phyloP scores from a whole-genome alignment of 1,140 invertebrate species.

The Drosophila pachea region DNA sequence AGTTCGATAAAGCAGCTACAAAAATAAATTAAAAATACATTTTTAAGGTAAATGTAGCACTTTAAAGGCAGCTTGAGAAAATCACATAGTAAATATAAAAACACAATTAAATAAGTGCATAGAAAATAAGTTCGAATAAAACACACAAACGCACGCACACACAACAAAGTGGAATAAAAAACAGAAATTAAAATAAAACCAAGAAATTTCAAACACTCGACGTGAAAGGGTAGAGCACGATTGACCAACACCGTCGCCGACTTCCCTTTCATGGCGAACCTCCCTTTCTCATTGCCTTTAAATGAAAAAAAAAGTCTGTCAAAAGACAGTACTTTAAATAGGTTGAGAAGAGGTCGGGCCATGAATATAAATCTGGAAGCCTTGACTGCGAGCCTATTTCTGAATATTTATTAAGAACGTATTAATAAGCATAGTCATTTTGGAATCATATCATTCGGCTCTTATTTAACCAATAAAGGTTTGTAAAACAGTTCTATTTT shows the following conservation, averaged over 20 bases:
- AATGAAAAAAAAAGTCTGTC: too few species aligned
- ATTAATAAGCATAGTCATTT: too few species aligned
- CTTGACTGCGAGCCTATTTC: too few species aligned
- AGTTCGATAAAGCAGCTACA: conserved; percentile 66
- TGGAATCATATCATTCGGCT: too few species aligned
- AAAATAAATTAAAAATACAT: conserved; percentile 76
- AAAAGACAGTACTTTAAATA: too few species aligned
- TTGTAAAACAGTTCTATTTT: too few species aligned
- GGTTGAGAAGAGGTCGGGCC: too few species aligned
- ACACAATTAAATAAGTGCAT: conserved; percentile 73
- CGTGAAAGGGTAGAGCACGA: conserved; percentile 45
- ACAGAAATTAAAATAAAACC: conserved; percentile 63
- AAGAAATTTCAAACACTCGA: conserved; percentile 48
- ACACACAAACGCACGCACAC: conserved; percentile 24
- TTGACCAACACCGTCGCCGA: not conserved
- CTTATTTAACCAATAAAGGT: too few species aligned
- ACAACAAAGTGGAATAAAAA: conserved; percentile 44
- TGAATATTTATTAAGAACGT: too few species aligned
- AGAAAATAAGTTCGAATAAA: conserved; percentile 53
- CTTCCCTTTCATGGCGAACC: not conserved
- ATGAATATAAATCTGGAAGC: too few species aligned
- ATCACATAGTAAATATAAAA: conserved; percentile 75
- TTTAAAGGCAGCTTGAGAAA: conserved; percentile 62
- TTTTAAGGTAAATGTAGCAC: conserved; percentile 73
- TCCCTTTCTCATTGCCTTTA: too few species aligned